Evolutionary conservation across 2,888 invertebrate genomes (phyloP).

Genomic region (Pegoplata infirma): DNA sequence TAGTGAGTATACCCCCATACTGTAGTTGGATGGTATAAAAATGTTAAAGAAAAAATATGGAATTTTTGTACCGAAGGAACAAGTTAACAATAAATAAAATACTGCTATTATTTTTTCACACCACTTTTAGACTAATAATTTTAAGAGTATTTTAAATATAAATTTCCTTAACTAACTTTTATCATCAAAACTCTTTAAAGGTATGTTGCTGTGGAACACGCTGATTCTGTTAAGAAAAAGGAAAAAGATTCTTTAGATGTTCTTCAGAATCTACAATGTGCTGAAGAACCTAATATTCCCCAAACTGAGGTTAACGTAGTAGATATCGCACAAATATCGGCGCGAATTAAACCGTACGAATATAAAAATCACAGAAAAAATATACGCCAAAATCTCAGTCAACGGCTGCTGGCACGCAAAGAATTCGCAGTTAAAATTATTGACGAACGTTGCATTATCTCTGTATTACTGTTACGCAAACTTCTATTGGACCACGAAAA

Average conservation of each 20-base stretch:
- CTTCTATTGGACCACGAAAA: constrained; percentile 80
- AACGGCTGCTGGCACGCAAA: constrained; percentile 79
- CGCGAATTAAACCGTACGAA: constrained; percentile 62
- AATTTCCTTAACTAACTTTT: too few relatives aligned
- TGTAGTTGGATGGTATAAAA: too few relatives aligned
- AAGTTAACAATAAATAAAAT: too few relatives aligned
- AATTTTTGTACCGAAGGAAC: too few relatives aligned
- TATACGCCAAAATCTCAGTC: constrained; percentile 56
- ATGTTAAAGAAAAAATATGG: too few relatives aligned
- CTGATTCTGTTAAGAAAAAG: constrained; percentile 61
- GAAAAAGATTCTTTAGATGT: constrained; percentile 60
- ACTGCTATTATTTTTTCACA: too few relatives aligned
- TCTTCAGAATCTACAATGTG: constrained; percentile 68
- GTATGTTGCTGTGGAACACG: constrained; percentile 65
- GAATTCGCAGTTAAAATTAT: constrained; percentile 82
- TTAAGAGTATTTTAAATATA: not conserved
- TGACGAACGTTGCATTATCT: constrained; percentile 81
- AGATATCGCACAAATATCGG: constrained; percentile 68
- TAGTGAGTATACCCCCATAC: too few relatives aligned
- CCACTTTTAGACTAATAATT: not conserved
- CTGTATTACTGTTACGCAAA: constrained; percentile 79
- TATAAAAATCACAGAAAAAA: constrained; percentile 27
- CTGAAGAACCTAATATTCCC: constrained; percentile 68
- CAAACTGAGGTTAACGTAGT: constrained; percentile 56
- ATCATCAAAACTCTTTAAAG: too few relatives aligned